A percentile compares a stretch with the other conserved stretches of the same genome.
Evolutionary conservation across 2,113 vertebrate genomes (phyloP).

Genomic region (Corapipo altera): DNA sequence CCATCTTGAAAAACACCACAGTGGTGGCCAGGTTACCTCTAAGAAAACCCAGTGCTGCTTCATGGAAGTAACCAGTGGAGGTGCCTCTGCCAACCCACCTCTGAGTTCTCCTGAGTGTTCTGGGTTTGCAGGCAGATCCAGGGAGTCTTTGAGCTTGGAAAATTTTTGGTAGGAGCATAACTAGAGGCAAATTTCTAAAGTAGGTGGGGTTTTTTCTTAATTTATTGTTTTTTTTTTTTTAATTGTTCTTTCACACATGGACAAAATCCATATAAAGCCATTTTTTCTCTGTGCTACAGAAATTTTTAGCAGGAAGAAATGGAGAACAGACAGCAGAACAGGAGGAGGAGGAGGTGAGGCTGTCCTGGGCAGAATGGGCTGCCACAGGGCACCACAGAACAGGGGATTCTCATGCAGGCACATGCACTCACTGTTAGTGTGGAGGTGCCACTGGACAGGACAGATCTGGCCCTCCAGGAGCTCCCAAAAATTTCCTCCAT

Average conservation of each 20-base stretch:
- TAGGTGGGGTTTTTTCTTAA: too few species aligned
- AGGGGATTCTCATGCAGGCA: neutral
- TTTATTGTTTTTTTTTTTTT: too few species aligned
- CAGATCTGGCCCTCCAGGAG: neutral
- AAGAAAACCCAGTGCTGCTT: too few species aligned
- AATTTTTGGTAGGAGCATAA: neutral
- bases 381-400: neutral
- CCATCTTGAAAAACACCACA: rapidly evolving
- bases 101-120: rapidly evolving
- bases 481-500: neutral
- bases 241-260: neutral
- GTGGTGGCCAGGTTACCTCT: rapidly evolving
- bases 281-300: rapidly evolving
- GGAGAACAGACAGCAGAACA: neutral
- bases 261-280: neutral
- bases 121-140: neutral
- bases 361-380: rapidly evolving
- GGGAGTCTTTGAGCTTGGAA: neutral
- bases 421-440: neutral
- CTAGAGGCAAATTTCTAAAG: neutral
- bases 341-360: neutral
- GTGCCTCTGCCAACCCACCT: neutral
- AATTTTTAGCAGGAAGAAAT: neutral
- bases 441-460: neutral
- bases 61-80: neutral